Base-by-base conservation (phyloP, 2,797 vertebrate genomes). In the Scomberomorus guttatus region DNA sequence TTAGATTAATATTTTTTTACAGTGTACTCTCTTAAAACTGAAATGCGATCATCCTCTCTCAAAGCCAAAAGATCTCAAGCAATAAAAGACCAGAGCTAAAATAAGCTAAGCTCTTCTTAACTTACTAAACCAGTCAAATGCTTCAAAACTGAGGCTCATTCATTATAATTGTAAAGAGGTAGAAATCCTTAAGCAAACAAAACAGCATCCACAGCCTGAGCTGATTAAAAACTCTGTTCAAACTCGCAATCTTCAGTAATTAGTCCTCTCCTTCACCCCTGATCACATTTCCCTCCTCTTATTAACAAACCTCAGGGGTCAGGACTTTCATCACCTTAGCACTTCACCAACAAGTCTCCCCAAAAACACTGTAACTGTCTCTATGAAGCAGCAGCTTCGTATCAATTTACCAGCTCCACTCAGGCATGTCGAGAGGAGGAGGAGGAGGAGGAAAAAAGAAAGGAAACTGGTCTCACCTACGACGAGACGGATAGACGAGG, bases 391-490 rank as follows among this genome's bases (percentile, higher is more conserved):
- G 67, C 54, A 14, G 54, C 48, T 76, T 25, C 15, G 22, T 5
- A 68, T 70, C 37, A 27, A 3, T 77, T 60, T 32, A 69, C 58
- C 42, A 17, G 56, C 69, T 69, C 11, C 1, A 22, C 14, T 37
- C 48, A 67, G 22, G 32, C 65, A 81, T 50, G 62, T 51, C 77
- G 46, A 72, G 72, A 82, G 39, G 79, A 69, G 62, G 72, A 83
- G 34, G 70, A 64, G 56, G 83, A 76, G 56, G 14, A 79, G 42
- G 64, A 72, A 51, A 56, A 58, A 54, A 54, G 46, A 42, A 14
- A 14, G 24, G 24, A 72, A 82, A 74, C 27, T 5, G 42, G 46
- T 72, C 94, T 94, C 90, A 94, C 94, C 92, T 92, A 82, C 12
- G 27, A 77, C 8, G 22, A 72, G 20, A 80, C 6, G 6, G 83